Base-by-base conservation (phyloP, 2,888 invertebrate species). In the Melipona bicolor region DNA sequence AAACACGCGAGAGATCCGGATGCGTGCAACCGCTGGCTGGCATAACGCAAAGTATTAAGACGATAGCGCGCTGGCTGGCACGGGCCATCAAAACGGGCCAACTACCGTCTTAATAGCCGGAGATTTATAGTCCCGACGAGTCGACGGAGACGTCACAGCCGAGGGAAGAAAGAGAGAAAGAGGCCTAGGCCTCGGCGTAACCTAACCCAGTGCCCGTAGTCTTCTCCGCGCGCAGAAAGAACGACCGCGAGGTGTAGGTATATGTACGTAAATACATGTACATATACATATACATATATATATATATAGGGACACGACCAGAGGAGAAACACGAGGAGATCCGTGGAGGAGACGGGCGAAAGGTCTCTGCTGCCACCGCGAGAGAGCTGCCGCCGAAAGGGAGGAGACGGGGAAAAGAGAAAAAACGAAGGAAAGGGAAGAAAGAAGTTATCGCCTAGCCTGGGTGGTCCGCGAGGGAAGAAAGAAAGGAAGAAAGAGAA, bases 21-120 rank as follows among this genome's bases (percentile, higher is more conserved):
- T 2, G 15, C n/a, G 36, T 13, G 1, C 21, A 15, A 4, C 32
- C n/a, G 27, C 24, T 11, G 65, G 65, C 43, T 27, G 49, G 77
- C 61, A 65, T 73, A 74, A 74, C 83, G 83, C 72, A 62, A 77
- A 15, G 24, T 84, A 85, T 85, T 84, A 81, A 84, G 85, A 83
- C 83, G 89, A 87, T 86, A 88, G 86, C 76, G 84, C 86, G 85
- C 77, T 73, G 32, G 32, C 75, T 83, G 84, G 84, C 94, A 93
- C 90, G 83, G 88, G 93, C 94, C 93, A 94, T 94, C 94, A 94
- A 94, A 94, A 93, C 93, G 91, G 43, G 90, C 90, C 92, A 92
- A 91, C 92, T 91, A 91, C 90, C 90, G 90, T 90, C 92, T 93
- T 93, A 93, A 94, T 94, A 93, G 93, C 90, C 92, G 91, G 92